Evolutionary conservation across 2,797 vertebrate genomes (phyloP).

Genomic region (Chrosomus eos): DNA sequence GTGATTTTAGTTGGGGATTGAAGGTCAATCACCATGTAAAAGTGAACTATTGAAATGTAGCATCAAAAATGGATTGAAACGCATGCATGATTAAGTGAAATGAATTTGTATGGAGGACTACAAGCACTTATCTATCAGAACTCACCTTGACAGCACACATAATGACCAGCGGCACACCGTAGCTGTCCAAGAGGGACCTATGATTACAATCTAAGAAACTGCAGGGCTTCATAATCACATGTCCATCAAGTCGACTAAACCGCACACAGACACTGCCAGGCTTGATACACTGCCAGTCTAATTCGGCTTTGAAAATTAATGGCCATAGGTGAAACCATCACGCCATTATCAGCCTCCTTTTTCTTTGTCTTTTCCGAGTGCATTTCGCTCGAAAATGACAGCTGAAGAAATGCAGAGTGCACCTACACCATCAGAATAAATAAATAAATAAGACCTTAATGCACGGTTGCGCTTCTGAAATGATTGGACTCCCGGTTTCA

Average conservation of each 20-base stretch:
- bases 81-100: slow-evolving; percentile 29
- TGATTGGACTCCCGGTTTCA: slow-evolving; percentile 24
- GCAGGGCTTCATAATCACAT: slow-evolving; percentile 62
- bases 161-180: slow-evolving; percentile 49
- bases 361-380: slow-evolving; percentile 40
- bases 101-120: slow-evolving; percentile 28
- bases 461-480: slow-evolving; percentile 7
- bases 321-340: slow-evolving; percentile 39
- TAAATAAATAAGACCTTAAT: slow-evolving; percentile 18
- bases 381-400: slow-evolving; percentile 18
- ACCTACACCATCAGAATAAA: slow-evolving; percentile 26
- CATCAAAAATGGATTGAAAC: slow-evolving; percentile 33
- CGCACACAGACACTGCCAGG: slow-evolving; percentile 18
- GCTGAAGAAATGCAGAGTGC: slow-evolving; percentile 16
- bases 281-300: slow-evolving; percentile 52
- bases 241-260: slow-evolving; percentile 55
- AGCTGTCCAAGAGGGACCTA: slow-evolving; percentile 55
- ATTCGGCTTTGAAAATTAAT: slow-evolving; percentile 61
- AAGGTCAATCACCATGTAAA: slow-evolving; percentile 41
- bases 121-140: slow-evolving; percentile 37
- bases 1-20: slow-evolving; percentile 19
- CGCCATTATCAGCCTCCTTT: slow-evolving; percentile 15
- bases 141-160: slow-evolving; percentile 48
- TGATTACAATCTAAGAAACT: slow-evolving; percentile 63
- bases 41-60: slow-evolving; percentile 27